Conservation (phyloP, 1,140 invertebrate genomes). For the Carposina sasakii region DNA sequence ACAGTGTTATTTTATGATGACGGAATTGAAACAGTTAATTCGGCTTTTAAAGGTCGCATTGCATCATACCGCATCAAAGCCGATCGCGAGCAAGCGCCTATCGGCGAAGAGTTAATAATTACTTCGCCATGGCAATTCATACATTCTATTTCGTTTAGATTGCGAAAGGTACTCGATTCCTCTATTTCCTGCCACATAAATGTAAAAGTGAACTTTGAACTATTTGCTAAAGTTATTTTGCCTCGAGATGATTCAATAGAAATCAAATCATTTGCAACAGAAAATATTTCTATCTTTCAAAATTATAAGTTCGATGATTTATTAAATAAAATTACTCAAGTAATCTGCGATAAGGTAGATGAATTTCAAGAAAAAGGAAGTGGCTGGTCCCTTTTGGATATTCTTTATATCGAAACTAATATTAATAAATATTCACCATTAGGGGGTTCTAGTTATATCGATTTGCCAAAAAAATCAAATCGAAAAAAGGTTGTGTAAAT, state of each 20-base stretch:
- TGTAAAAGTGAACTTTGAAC: slow-evolving; percentile 10
- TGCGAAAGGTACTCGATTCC: too few relatives aligned
- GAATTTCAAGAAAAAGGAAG: slow-evolving; percentile 40
- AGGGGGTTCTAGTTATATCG: slow-evolving; percentile 26
- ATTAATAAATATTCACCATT: slow-evolving; percentile 40
- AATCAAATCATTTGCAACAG: slow-evolving; percentile 6
- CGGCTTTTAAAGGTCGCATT: too few relatives aligned
- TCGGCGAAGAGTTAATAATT: too few relatives aligned
- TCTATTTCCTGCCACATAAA: too few relatives aligned
- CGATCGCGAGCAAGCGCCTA: too few relatives aligned
- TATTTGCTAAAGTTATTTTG: not conserved
- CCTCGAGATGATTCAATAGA: not conserved
- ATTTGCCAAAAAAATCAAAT: slow-evolving; percentile 29
- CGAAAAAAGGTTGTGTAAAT: slow-evolving; percentile 38
- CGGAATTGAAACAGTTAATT: too few relatives aligned
- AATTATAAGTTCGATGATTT: slow-evolving; percentile 3
- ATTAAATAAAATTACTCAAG: slow-evolving; percentile 11
- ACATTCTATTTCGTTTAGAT: too few relatives aligned
- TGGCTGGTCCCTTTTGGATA: slow-evolving; percentile 40
- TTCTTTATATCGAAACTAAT: slow-evolving; percentile 32
- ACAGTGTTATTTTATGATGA: too few relatives aligned
- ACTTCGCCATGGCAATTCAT: too few relatives aligned
- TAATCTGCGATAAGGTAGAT: slow-evolving; percentile 19
- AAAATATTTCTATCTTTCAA: slow-evolving; percentile 4
- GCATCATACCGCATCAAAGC: too few relatives aligned